Evolutionary conservation across 2,113 vertebrate species (phyloP).

Genomic region (Ammospiza caudacuta): DNA sequence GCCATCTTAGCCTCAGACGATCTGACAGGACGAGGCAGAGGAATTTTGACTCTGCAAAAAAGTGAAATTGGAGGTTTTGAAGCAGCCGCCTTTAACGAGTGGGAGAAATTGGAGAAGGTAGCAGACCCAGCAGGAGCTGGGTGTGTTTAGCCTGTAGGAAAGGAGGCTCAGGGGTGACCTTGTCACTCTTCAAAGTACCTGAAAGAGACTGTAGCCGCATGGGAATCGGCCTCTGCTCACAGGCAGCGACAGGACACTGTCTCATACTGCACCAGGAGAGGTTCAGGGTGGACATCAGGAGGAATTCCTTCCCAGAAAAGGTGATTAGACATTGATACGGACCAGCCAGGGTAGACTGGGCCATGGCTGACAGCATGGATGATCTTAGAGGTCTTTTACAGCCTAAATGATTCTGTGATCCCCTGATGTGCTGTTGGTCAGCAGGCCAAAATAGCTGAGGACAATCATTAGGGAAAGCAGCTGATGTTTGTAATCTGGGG

Average conservation of each 20-base stretch:
- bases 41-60: not conserved
- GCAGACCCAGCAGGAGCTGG: not conserved
- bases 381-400: not conserved
- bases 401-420: not conserved
- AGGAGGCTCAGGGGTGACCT: not conserved
- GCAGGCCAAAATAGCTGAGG: not conserved
- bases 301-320: not conserved
- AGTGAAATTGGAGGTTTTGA: not conserved
- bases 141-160: not conserved
- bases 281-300: not conserved
- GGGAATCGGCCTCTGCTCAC: not conserved
- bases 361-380: not conserved
- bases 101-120: not conserved
- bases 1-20: fast-evolving
- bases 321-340: not conserved
- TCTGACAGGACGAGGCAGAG: too few species aligned
- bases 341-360: not conserved
- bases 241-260: not conserved
- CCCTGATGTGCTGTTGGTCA: not conserved
- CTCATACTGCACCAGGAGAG: not conserved
- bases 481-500: not conserved
- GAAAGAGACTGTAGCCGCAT: fast-evolving
- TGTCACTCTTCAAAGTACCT: fast-evolving
- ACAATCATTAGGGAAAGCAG: not conserved
- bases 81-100: not conserved